Evolutionary conservation across 2,797 vertebrate species (phyloP), one percentile per base, ranked within the genome.

Genomic region (Danio jaintianensis): DNA sequence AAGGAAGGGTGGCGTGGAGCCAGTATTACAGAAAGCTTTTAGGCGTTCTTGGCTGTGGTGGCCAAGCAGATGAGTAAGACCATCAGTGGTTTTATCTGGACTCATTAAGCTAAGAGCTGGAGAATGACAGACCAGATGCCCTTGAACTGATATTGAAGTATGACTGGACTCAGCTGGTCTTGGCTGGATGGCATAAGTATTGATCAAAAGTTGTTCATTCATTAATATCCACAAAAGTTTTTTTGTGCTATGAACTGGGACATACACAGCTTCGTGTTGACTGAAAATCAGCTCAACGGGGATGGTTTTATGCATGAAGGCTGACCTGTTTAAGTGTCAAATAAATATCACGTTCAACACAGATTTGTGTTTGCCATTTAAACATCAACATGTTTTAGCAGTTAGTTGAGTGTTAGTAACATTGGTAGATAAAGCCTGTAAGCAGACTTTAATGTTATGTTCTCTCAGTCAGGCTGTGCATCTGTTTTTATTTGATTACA

Each of bases 11-110:
- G 94, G 93, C 93, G 87, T 85, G 69, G 52, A 43, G 92, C 93
- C 93, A 94, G 87, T 90, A 92, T 94, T 92, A 90, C 84, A 75
- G 89, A 94, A 94, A 94, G 93, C 93, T 94, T 94, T 95, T 94
- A 94, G 88, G 85, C 85, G 83, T 85, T 86, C 67, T 80, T 76
- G 79, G 72, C 79, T 82, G 84, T 81, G 85, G 75, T 89, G 76
- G 81, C 84, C 89, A 73, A 89, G 83, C 85, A 88, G 89, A 90
- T 89, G 91, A 91, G 85, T 87, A 89, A 86, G 88, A 89, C 88
- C 91, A 94, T 93, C 91, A 90, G 94, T 93, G 92, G 89, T 90
- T 93, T 93, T 93, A 95, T 94, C 92, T 89, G 10, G 89, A 86
- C 91, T 93, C 93, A 94, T 94, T 94, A 93, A 87, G 82, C 91